Evolutionary conservation across 2,113 vertebrate species (phyloP), one percentile per base, ranked within the genome.

Genomic region (Thalassoma bifasciatum): DNA sequence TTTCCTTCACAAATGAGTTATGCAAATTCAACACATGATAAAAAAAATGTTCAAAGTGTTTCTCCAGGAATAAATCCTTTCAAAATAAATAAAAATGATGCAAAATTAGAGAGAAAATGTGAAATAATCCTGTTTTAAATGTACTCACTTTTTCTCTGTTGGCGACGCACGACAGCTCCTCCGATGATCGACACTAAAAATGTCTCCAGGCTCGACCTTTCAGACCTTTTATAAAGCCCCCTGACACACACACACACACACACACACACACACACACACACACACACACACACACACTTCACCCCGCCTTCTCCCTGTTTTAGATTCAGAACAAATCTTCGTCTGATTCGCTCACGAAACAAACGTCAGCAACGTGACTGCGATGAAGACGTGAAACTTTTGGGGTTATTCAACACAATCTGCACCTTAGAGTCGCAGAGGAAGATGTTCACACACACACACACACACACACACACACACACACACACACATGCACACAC

Each of bases 211-310:
- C 26, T 69, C 58, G 30, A 87, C 74, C 79, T 78, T 49, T 17
- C 58, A 66, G 72, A 78, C 77, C 72, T 85, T 86, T 86, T 88
- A 87, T 88, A 84, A 69, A 79, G 52, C 4, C 13, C 23, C 54
- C 30, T 2, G 21, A 60, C 56, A 61, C 62, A 78, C 85, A 75
- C 82, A 68, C 67, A 64, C 68, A 72, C 63, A 26, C 42, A 50
- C 53, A 54, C 47, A 51, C 68, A 72, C 63, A 37, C 42, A 50
- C 60, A 56, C 53, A 57, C 56, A 61, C 59, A 75, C 85, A 75
- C 82, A 59, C 52, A 64, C 68, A 72, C 63, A 37, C 51, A 50
- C 60, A 54, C 53, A 50, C 40, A 56, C 56, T 57, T 52, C 68
- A 66, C 62, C 50, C 40, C 60, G 49, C 53, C 40, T 74, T 56